Evolutionary conservation across 2,888 invertebrate genomes (phyloP).

Genomic region (Macrophya annulata): DNA sequence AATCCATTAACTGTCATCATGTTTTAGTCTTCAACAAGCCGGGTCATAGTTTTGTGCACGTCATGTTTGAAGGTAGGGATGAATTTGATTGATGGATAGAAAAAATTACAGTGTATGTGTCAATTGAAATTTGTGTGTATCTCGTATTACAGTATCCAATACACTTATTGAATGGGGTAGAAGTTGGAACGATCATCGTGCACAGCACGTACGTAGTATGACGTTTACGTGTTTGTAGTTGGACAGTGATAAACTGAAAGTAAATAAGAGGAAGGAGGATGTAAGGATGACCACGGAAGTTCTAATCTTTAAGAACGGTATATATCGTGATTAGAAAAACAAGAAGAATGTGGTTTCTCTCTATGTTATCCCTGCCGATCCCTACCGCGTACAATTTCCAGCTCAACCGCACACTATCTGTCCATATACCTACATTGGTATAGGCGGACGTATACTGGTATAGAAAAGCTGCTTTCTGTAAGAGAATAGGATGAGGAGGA

Average conservation of each 20-base stretch:
- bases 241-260: neutral
- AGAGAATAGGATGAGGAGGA: neutral
- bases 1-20: too few relatives aligned
- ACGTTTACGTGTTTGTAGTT: neutral
- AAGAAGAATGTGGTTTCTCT: slow-evolving; percentile 18
- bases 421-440: neutral
- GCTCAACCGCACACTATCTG: neutral
- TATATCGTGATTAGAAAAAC: slow-evolving; percentile 43
- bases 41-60: too few relatives aligned
- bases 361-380: slow-evolving; percentile 17
- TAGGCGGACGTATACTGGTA: neutral
- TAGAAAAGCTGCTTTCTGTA: slow-evolving; percentile 25
- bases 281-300: slow-evolving; percentile 8
- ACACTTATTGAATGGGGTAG: neutral
- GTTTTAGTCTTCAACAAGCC: too few relatives aligned
- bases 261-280: neutral
- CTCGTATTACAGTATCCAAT: neutral
- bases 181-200: neutral
- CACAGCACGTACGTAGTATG: neutral
- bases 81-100: neutral
- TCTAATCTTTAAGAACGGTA: slow-evolving; percentile 24
- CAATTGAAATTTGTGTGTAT: neutral
- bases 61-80: too few relatives aligned
- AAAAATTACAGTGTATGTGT: neutral
- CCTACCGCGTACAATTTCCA: slow-evolving; percentile 25